These are phyloP conservation scores for Nephrocerus scutellatus DNA, from an alignment of 2,888 invertebrate species.

Conservation along the genomic window DNA sequence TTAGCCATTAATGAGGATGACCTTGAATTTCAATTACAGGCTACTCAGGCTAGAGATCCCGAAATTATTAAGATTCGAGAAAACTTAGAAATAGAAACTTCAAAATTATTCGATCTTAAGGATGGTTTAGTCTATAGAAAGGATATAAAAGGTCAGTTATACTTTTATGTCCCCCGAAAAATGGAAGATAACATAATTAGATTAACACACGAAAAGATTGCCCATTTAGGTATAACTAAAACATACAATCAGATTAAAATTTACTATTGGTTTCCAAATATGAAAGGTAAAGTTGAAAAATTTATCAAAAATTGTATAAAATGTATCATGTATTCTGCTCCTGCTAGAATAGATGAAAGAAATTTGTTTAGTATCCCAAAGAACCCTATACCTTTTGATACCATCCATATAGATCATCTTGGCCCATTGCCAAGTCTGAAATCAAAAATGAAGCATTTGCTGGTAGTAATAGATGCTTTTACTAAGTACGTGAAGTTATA, in stretches of 20 bases:
- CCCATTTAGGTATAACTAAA: constrained; percentile 15
- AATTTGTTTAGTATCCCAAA: constrained; percentile 41
- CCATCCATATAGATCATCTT: constrained; percentile 30
- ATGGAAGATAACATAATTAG: constrained; percentile 13
- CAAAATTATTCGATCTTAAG: too few species aligned
- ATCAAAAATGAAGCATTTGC: too few species aligned
- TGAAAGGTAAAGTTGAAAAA: constrained; percentile 35
- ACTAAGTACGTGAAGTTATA: too few species aligned
- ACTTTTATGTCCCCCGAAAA: constrained; percentile 13
- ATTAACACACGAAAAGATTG: constrained; percentile 13
- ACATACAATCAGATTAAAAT: constrained; percentile 9
- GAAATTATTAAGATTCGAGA: neutral
- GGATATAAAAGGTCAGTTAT: neutral
- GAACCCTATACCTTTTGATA: constrained; percentile 38
- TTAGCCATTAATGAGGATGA: neutral
- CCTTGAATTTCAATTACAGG: constrained; percentile 3
- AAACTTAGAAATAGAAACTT: neutral
- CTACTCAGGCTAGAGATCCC: neutral
- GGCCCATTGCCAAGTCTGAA: too few species aligned
- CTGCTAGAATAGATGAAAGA: constrained; percentile 29
- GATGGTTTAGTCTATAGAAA: too few species aligned
- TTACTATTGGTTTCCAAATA: constrained; percentile 42
- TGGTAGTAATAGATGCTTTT: too few species aligned
- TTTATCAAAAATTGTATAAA: constrained; percentile 41
- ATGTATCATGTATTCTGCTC: constrained; percentile 35